phyloP scores from a whole-genome alignment of 2,113 vertebrate species.

The Marmota monax region DNA sequence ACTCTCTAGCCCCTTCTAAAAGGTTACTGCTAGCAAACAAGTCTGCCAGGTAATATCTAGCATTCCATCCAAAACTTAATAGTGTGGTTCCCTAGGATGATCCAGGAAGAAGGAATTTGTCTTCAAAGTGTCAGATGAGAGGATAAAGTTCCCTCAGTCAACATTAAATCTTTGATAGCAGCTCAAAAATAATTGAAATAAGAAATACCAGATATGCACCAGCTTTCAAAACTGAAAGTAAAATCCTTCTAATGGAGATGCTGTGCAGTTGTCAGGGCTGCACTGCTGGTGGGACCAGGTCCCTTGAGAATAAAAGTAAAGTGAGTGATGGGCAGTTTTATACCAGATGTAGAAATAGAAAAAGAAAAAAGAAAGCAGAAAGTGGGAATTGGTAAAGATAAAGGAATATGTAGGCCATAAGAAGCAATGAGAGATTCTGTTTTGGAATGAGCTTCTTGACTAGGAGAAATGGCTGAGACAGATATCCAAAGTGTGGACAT shows the following conservation, averaged over 20 bases:
- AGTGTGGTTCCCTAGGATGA: slow-evolving; percentile 45
- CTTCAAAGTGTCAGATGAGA: slow-evolving; percentile 77
- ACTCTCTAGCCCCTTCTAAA: background rate
- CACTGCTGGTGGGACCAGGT: background rate
- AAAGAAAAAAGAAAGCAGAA: background rate
- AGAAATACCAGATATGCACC: slow-evolving; percentile 64
- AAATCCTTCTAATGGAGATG: slow-evolving; percentile 52
- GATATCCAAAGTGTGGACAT: background rate
- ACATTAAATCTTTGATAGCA: slow-evolving; percentile 72
- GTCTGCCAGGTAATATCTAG: background rate
- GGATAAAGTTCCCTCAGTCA: slow-evolving; percentile 72
- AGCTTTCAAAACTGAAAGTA: slow-evolving; percentile 57
- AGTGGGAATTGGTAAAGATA: background rate
- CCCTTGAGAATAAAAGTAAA: background rate
- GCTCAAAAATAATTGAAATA: slow-evolving; percentile 77
- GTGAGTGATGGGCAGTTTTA: background rate
- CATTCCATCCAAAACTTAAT: slow-evolving; percentile 46
- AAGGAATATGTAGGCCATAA: background rate
- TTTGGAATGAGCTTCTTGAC: background rate
- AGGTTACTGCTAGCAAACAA: slow-evolving; percentile 61
- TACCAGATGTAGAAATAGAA: background rate
- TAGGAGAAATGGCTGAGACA: background rate
- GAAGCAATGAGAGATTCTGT: background rate
- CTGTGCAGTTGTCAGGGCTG: background rate
- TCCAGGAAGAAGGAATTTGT: slow-evolving; percentile 72